These are phyloP conservation scores for Crocidura indochinensis DNA, from an alignment of 2,797 vertebrate species.

Conservation along the genomic window DNA sequence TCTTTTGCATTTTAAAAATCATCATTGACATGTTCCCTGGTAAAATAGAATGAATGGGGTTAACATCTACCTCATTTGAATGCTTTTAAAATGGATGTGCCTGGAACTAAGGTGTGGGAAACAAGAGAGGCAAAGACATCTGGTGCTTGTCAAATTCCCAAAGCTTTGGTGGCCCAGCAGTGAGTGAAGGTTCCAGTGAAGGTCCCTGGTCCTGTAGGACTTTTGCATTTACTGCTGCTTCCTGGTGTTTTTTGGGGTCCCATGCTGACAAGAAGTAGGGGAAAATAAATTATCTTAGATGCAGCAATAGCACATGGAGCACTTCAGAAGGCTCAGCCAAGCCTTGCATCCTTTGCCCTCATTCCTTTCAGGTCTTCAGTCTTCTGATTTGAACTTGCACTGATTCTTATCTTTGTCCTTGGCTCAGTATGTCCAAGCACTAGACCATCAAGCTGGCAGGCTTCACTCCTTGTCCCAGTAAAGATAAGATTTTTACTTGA, in stretches of 20 bases:
- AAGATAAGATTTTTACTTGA: constrained; percentile 84
- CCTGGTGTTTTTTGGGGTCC: constrained; percentile 5
- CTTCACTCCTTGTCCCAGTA: constrained; percentile 72
- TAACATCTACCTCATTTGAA: constrained; percentile 81
- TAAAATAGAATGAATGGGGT: constrained; percentile 77
- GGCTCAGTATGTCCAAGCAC: constrained; percentile 77
- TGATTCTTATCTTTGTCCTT: constrained; percentile 78
- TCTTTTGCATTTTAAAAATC: constrained; percentile 83
- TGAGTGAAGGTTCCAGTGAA: background rate
- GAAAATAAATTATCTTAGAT: constrained; percentile 54
- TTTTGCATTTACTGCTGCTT: constrained; percentile 33
- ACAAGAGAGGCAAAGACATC: constrained; percentile 58
- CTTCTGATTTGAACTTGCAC: constrained; percentile 80
- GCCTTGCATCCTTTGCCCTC: constrained; percentile 64
- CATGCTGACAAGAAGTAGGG: background rate
- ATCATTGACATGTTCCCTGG: constrained; percentile 66
- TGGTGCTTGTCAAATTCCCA: constrained; percentile 77
- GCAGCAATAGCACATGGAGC: constrained; percentile 28
- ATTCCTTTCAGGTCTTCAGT: constrained; percentile 68
- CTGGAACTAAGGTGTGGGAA: constrained; percentile 75
- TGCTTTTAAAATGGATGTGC: constrained; percentile 81
- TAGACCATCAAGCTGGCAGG: constrained; percentile 71
- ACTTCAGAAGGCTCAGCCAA: constrained; percentile 49
- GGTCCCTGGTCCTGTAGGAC: background rate
- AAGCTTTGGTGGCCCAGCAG: constrained; percentile 63